These are phyloP conservation scores for Callipepla californica DNA, from an alignment of 2,113 vertebrate genomes.

Conservation along the genomic window DNA sequence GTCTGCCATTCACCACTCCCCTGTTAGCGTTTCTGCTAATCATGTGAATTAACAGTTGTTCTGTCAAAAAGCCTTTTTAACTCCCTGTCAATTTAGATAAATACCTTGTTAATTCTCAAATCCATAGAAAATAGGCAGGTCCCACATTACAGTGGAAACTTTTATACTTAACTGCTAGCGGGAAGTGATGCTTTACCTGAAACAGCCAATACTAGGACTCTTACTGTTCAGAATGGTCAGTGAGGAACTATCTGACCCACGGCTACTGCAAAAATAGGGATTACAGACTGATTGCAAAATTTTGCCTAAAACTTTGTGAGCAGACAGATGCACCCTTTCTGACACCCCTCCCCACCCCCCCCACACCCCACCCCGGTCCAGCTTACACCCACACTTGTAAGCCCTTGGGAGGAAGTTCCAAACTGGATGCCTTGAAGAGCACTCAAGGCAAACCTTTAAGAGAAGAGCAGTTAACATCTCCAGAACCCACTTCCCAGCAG, in stretches of 20 bases:
- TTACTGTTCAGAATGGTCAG: not conserved
- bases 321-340: not conserved
- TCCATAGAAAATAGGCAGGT: conserved; percentile 2
- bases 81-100: not conserved
- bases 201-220: not conserved
- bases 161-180: not conserved
- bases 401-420: not conserved
- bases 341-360: not conserved
- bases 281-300: not conserved
- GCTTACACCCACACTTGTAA: not conserved
- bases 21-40: conserved; percentile 50
- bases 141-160: not conserved
- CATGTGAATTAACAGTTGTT: conserved; percentile 2
- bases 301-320: not conserved
- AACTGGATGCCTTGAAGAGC: not conserved
- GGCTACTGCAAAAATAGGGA: not conserved
- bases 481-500: not conserved
- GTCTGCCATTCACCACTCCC: conserved; percentile 24
- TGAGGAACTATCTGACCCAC: not conserved
- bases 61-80: conserved; percentile 51
- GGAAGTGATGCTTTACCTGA: conserved; percentile 5
- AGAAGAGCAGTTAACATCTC: not conserved
- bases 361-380: not conserved
- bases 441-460: not conserved
- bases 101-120: conserved; percentile 20